phyloP scores from a whole-genome alignment of 2,113 vertebrate species.

The Semicossyphus pulcher region DNA sequence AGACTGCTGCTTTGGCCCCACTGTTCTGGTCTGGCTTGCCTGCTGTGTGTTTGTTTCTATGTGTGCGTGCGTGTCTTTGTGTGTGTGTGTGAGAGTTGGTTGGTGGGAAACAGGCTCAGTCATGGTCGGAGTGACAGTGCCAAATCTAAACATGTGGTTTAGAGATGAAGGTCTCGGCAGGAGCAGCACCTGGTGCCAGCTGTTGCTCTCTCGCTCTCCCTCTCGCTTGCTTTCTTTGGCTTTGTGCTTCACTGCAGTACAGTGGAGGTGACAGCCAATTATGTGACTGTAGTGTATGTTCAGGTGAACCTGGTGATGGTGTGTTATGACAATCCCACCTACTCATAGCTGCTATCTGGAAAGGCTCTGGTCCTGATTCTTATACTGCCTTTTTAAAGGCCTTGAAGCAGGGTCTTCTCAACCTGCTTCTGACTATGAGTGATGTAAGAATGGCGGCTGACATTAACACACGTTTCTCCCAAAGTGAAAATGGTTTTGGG shows the following conservation, averaged over 20 bases:
- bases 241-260: background rate
- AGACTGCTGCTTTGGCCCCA: conserved; percentile 63
- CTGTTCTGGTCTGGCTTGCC: conserved; percentile 29
- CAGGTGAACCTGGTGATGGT: background rate
- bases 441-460: too few species aligned
- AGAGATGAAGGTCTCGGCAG: conserved; percentile 41
- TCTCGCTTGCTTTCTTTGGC: conserved; percentile 7
- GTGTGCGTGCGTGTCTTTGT: background rate
- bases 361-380: background rate
- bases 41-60: conserved; percentile 8
- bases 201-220: conserved; percentile 38
- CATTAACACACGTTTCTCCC: too few species aligned
- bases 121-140: conserved; percentile 53
- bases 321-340: background rate
- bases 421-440: too few species aligned
- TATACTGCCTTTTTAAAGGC: too few species aligned
- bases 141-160: conserved; percentile 66
- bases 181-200: conserved; percentile 60
- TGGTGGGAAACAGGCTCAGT: conserved; percentile 57
- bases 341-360: background rate
- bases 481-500: too few species aligned
- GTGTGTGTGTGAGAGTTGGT: conserved; percentile 5
- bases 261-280: background rate
- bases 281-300: too few species aligned
- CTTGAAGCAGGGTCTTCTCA: too few species aligned